Base-by-base conservation (phyloP, 2,797 vertebrate genomes). In the Heliangelus exortis region DNA sequence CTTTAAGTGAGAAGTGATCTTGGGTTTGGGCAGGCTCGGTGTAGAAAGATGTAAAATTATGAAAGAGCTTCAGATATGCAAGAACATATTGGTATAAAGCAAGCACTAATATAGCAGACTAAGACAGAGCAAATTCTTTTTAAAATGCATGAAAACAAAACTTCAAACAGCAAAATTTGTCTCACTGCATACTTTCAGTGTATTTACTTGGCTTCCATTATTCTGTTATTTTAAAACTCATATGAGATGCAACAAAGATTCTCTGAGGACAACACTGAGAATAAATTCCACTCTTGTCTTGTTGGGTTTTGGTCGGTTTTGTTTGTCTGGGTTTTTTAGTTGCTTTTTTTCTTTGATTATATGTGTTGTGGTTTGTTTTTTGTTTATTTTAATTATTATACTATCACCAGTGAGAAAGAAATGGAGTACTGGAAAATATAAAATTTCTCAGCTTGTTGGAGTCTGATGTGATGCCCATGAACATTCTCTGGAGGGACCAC, bases 1-100 rank as follows among this genome's bases (percentile, higher is more conserved):
- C 83, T 97, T 95, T 95, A 84, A 63, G 78, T 89, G 94, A 89
- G 80, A 71, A 87, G 51, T 68, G 89, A 96, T 96, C 55, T 94
- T 88, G 75, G 36, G 69, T 95, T 78, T 96, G 95, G 74, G n/a
- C 72, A 89, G 65, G 77, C 59, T 85, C 1, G 0, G 65, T 84
- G 86, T 71, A 39, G 73, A 69, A 92, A 89, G 45, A 94, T 47
- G 59, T 84, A 72, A 93, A 97, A 92, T 83, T 51, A 21, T 76
- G 72, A 78, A 83, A 85, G 28, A 87, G 10, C 34, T 94, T 50
- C 57, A 55, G 65, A 39, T 55, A 84, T 7, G 57, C 1, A 51
- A 33, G 73, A 69, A 12, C 9, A 59, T 41, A 75, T 66, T 63
- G 41, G 54, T 67, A 19, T 34, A 54, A 68, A 87, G 67, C 68